Base-by-base conservation (phyloP, 2,888 invertebrate genomes). In the Ophion slaviceki region DNA sequence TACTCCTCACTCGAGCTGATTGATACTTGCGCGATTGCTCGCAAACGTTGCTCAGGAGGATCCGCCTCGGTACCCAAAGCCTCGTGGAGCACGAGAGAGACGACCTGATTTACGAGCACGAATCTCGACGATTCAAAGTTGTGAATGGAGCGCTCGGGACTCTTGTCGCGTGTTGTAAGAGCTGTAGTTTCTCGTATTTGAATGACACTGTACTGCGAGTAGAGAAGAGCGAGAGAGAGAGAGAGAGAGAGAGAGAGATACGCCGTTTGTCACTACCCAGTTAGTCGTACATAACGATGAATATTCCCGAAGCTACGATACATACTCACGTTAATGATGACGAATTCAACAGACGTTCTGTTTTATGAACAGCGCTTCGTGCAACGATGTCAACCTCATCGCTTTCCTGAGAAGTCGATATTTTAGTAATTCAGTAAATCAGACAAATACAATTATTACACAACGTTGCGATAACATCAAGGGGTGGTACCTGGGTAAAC, bases 111-210 rank as follows among this genome's bases (percentile, higher is more conserved):
- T 66, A 72, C 24, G 59, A 11, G 8, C 53, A 61, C n/a, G 79
- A 80, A 53, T 71, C 64, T 61, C 45, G 70, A 67, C 74, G 85
- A 87, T 3, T 4, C 87, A 87, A 88, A 88, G 88, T 85, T 86
- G 62, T 77, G 79, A 85, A 82, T 77, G 80, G 77, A 82, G 32
- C 89, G 14, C 71, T 61, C 87, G 88, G 90, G 91, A 91, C 90
- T 87, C 87, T 84, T 85, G 86, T 84, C 64, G 86, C 80, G 87
- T 86, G 91, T 91, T 90, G 91, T 80, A 84, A 84, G 61, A 77
- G 66, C 90, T 17, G 74, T 45, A 91, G 91, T 92, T 92, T 92
- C 91, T 92, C 91, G 91, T 89, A 89, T 89, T 89, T 91, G 86
- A 85, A 83, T 76, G 82, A 86, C 83, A 85, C 80, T 67, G 64